Evolutionary conservation across 2,888 invertebrate genomes (phyloP).

Genomic region (Geotrupes spiniger): DNA sequence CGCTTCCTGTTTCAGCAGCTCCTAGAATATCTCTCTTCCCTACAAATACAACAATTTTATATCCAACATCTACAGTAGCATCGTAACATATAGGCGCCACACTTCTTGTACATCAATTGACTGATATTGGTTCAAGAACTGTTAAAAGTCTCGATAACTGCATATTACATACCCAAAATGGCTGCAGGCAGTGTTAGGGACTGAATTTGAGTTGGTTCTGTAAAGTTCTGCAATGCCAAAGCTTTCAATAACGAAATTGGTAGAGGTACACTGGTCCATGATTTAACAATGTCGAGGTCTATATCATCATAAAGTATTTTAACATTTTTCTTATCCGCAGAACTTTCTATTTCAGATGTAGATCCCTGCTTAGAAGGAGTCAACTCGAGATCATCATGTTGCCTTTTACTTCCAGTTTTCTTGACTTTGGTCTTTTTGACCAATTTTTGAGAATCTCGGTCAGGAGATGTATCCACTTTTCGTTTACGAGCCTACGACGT

Average conservation of each 20-base stretch:
- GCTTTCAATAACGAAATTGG: conserved; percentile 69
- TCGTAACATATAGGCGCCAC: too few species aligned
- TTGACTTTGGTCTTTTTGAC: conserved; percentile 3
- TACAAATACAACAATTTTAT: conserved; percentile 35
- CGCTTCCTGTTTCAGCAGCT: conserved; percentile 99
- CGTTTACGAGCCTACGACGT: conserved; percentile 10
- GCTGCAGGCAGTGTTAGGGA: conserved; percentile 75
- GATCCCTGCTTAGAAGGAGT: conserved; percentile 14
- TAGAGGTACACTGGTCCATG: conserved; percentile 69
- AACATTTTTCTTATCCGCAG: conserved; percentile 9
- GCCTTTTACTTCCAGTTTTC: conserved; percentile 6
- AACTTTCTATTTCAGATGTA: conserved; percentile 3
- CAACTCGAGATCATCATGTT: conserved; percentile 6
- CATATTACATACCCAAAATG: conserved; percentile 62
- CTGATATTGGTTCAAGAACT: too few species aligned
- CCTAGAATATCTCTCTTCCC: conserved; percentile 87
- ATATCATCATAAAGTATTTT: not conserved
- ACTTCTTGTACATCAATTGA: too few species aligned
- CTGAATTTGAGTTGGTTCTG: conserved; percentile 87
- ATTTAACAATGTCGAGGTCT: conserved; percentile 47
- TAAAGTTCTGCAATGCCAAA: conserved; percentile 72
- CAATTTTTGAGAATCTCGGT: conserved; percentile 19
- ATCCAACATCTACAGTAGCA: not conserved
- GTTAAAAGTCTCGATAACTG: too few species aligned
- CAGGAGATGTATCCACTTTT: too few species aligned